These are phyloP conservation scores for Bucorvus abyssinicus DNA, from an alignment of 2,797 vertebrate genomes.

Conservation along the genomic window DNA sequence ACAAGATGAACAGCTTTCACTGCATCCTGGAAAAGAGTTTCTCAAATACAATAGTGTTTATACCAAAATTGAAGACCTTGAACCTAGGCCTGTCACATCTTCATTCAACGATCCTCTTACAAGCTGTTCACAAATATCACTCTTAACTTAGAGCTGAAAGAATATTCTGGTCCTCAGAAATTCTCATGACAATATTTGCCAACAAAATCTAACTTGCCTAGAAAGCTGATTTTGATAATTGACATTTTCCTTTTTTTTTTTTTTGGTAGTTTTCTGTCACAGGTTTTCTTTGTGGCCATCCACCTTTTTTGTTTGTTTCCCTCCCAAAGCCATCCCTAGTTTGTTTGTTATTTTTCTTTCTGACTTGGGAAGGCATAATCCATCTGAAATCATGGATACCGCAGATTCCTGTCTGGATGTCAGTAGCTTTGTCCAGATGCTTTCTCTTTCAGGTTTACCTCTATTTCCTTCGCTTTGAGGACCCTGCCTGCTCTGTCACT, in stretches of 20 bases:
- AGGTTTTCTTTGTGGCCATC: neutral
- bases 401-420: neutral
- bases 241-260: neutral
- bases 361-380: neutral
- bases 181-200: neutral
- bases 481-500: neutral
- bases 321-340: neutral
- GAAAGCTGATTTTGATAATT: neutral
- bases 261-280: neutral
- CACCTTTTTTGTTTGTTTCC: neutral
- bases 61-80: neutral
- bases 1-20: neutral
- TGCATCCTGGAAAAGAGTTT: neutral
- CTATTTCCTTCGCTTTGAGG: too few relatives aligned
- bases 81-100: neutral
- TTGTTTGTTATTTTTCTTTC: neutral
- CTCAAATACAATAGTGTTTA: neutral
- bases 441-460: neutral
- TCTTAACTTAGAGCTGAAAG: neutral
- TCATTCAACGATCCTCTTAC: neutral
- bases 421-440: neutral
- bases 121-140: neutral
- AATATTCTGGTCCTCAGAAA: neutral
- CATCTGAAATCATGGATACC: neutral
- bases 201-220: neutral